Evolutionary conservation across 2,888 invertebrate genomes (phyloP).

Genomic region (Cephus pygmeus): DNA sequence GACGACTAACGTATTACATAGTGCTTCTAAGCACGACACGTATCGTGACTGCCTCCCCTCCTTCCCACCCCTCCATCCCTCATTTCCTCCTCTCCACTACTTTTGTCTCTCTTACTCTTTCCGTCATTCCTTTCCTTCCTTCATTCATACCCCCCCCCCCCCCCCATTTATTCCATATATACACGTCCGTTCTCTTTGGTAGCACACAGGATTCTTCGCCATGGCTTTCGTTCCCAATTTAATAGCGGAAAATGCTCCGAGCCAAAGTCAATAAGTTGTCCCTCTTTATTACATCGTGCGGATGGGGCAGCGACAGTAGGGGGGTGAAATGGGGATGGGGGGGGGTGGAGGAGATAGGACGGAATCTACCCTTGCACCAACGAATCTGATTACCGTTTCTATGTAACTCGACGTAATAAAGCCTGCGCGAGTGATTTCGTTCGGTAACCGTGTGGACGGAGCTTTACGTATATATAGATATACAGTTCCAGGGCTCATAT

Average conservation of each 20-base stretch:
- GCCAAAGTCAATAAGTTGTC: conserved; percentile 45
- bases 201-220: conserved; percentile 19
- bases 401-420: background rate
- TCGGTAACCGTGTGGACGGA: background rate
- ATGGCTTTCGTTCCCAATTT: conserved; percentile 35
- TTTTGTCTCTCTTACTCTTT: conserved; percentile 4
- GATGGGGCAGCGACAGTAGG: background rate
- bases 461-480: background rate
- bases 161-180: too few species aligned
- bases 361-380: background rate
- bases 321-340: background rate
- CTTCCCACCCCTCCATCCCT: conserved; percentile 16
- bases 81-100: conserved; percentile 7
- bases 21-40: conserved; percentile 55
- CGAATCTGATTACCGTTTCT: background rate
- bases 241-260: conserved; percentile 46
- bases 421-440: background rate
- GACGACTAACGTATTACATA: conserved; percentile 50
- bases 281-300: conserved; percentile 8
- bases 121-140: conserved; percentile 9
- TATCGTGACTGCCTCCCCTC: conserved; percentile 52
- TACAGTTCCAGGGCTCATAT: background rate
- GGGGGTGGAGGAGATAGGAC: too few species aligned
- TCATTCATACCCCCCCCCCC: background rate
- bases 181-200: conserved; percentile 10